These are phyloP conservation scores for Macquaria ambigua DNA, from an alignment of 2,113 vertebrate genomes.

Conservation along the genomic window DNA sequence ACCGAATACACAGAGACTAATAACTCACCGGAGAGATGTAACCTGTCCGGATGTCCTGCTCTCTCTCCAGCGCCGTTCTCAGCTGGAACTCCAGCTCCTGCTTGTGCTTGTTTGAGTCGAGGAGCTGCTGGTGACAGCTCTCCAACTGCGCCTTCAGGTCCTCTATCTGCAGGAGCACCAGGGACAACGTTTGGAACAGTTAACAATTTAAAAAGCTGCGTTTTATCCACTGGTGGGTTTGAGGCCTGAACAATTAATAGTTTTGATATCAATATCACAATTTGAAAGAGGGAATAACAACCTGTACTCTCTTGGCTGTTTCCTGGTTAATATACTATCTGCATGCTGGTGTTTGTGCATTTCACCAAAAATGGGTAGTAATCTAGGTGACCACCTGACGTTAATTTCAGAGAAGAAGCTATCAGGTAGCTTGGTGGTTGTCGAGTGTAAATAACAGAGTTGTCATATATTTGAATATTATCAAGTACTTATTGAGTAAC, in stretches of 20 bases:
- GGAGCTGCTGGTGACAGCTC: conserved; percentile 85
- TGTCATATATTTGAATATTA: background rate
- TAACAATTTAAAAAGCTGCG: background rate
- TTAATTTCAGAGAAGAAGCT: too few species aligned
- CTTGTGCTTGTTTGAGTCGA: conserved; percentile 84
- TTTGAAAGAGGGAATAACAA: background rate
- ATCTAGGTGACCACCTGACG: too few species aligned
- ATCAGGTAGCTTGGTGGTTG: too few species aligned
- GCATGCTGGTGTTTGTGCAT: background rate
- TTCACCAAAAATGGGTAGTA: background rate
- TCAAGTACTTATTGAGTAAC: background rate
- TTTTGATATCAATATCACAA: background rate
- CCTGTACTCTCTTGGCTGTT: background rate
- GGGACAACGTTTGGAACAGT: background rate
- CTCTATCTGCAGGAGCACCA: conserved; percentile 79
- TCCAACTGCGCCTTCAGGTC: conserved; percentile 85
- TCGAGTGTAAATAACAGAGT: too few species aligned
- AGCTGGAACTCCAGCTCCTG: conserved; percentile 85
- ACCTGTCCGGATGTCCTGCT: conserved; percentile 82
- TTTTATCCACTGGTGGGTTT: background rate
- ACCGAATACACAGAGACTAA: background rate
- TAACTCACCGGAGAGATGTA: conserved; percentile 88
- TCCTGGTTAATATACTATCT: background rate
- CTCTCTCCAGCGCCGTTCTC: conserved; percentile 81
- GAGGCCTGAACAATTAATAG: background rate